Evolutionary conservation across 2,113 vertebrate genomes (phyloP).

Genomic region (Fulmarus glacialis): DNA sequence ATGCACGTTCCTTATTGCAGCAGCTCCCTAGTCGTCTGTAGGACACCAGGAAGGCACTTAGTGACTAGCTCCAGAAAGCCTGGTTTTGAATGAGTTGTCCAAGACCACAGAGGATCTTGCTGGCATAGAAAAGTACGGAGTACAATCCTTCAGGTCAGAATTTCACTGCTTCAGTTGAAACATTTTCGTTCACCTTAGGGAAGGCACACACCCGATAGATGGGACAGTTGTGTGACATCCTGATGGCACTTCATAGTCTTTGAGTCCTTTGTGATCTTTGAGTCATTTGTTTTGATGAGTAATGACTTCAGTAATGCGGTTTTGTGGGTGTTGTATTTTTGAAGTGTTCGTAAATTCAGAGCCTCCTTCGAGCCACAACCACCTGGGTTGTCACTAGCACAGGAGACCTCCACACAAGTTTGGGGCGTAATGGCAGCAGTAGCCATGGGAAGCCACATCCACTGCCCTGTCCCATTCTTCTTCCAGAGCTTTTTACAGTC

Average conservation of each 20-base stretch:
- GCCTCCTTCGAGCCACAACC: background rate
- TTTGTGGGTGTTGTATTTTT: background rate
- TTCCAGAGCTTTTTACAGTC: background rate
- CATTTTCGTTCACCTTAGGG: background rate
- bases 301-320: background rate
- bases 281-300: background rate
- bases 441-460: background rate
- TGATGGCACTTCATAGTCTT: background rate
- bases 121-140: background rate
- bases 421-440: background rate
- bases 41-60: background rate
- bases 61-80: background rate
- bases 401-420: background rate
- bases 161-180: background rate
- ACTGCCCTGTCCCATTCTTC: background rate
- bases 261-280: background rate
- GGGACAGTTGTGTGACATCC: background rate
- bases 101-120: background rate
- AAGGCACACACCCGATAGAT: background rate
- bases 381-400: background rate
- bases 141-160: background rate
- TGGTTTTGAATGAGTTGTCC: background rate
- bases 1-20: background rate
- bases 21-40: fast-evolving
- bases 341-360: background rate